Evolutionary conservation across 2,797 vertebrate genomes (phyloP).

Genomic region (Dermochelys coriacea): DNA sequence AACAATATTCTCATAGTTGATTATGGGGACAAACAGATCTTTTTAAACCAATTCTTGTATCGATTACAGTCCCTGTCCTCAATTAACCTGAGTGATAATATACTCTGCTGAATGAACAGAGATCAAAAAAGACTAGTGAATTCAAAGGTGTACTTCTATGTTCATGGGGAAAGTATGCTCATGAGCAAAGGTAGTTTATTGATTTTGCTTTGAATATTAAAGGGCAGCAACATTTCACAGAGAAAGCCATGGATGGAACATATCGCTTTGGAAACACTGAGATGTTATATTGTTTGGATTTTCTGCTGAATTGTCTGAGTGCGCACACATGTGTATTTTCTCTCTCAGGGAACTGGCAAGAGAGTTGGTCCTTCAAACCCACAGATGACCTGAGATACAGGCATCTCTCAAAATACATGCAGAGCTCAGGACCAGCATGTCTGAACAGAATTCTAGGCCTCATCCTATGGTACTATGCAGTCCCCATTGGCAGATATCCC

Average conservation of each 20-base stretch:
- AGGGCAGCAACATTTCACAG: not conserved
- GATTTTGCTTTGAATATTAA: slow-evolving; percentile 10
- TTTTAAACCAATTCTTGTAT: slow-evolving; percentile 63
- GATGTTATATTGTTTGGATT: not conserved
- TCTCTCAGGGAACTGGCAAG: accelerated
- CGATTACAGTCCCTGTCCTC: slow-evolving; percentile 47
- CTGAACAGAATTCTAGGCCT: not conserved
- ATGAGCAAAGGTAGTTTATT: not conserved
- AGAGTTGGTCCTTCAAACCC: not conserved
- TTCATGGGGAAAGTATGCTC: not conserved
- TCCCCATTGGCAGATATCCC: not conserved
- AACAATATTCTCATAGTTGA: slow-evolving; percentile 46
- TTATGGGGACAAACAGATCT: slow-evolving; percentile 52
- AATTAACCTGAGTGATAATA: slow-evolving; percentile 66
- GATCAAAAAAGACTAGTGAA: slow-evolving; percentile 30
- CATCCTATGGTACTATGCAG: not conserved
- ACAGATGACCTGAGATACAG: not conserved
- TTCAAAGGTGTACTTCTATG: slow-evolving; percentile 9
- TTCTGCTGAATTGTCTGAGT: not conserved
- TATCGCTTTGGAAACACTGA: not conserved
- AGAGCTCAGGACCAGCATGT: not conserved
- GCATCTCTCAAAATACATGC: not conserved
- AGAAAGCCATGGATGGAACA: not conserved
- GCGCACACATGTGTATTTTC: not conserved
- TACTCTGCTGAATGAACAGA: slow-evolving; percentile 32